Base-by-base conservation (phyloP, 2,797 vertebrate genomes). In the Schizopygopsis pylzovi region DNA sequence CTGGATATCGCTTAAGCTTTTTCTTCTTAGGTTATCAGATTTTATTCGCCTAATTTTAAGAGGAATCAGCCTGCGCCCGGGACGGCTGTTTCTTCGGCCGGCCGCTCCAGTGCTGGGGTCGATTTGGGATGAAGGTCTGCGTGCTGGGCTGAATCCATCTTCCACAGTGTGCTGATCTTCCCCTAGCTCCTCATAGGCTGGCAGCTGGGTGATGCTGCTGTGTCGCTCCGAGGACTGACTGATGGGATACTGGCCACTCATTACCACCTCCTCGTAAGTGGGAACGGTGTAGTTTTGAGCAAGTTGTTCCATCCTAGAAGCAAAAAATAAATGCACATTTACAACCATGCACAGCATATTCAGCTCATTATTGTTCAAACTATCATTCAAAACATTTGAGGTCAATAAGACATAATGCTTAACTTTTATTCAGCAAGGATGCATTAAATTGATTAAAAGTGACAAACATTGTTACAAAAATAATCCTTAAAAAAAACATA, bases 221-320 rank as follows among this genome's bases (percentile, higher is more conserved):
- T 90, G 92, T 15, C 93, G 93, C 0, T 88, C 87, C 88, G 93
- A 95, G 87, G 93, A 94, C 65, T 94, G 96, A 41, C 93, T 89
- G 6, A 93, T 89, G 0, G 96, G 96, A 0, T 96, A 94, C 88
- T 94, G 90, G 8, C 91, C 91, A 67, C 95, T 97, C 90, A 95
- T 92, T 84, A 99, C 97, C 33, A 95, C 98, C 88, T 99, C 98
- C 56, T 99, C 98, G 0, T 99, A 99, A 89, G 95, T 97, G 88
- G 98, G 98, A 39, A 99, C 98, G 0, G 96, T 96, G 72, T 95
- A 99, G 20, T 92, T 93, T 0, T 96, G 95, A 2, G 94, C 91
- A 0, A 87, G 89, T 78, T 95, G 92, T 68, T 93, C 93, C 28
- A 90, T 86, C 37, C 96, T 96, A 91, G 43, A 90, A 7, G 68